Evolutionary conservation across 2,113 vertebrate genomes (phyloP), one percentile per base, ranked within the genome.

Genomic region (Actinemys pallida): DNA sequence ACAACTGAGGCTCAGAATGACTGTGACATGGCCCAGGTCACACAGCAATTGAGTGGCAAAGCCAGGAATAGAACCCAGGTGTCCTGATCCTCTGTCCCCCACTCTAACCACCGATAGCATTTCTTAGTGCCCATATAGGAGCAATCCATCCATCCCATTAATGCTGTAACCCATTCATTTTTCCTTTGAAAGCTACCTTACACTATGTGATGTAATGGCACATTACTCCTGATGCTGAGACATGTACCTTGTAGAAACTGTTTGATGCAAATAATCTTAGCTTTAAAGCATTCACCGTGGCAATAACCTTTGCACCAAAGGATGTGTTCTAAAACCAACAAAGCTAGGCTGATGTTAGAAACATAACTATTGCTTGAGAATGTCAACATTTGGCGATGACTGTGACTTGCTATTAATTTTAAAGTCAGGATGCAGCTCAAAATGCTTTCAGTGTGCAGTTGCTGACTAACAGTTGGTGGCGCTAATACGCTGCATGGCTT

Each of bases 201-300:
- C 75, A 78, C 24, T 3, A 0, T 29, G 20, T 83, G 75, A 12
- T 10, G 35, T 22, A 76, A 86, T 27, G 76, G 10, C 0, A 3
- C 20, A 6, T 25, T 35, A 1, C 22, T 80, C 3, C n/a, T 31
- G 24, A 4, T 62, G 24, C n/a, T 22, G 79, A 81, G 47, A 12
- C 6, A 22, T n/a, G 49, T n/a, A 19, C 79, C 50, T 12, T 47
- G 1, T 29, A 76, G 42, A 29, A 81, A 16, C 13, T 52, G 3
- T 47, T 72, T 42, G 3, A 5, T 45, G 31, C 42, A 72, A 8
- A 25, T 53, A 3, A 54, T 27, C 1, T 57, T 0, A 0, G 29
- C 8, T 27, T 35, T 50, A 50, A 31, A 79, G 27, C 16, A 45
- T 88, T 19, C 24, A 80, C 49, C 7, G 0, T 2, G 7, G 12